phyloP scores from a whole-genome alignment of 2,888 invertebrate genomes.

The Megastigmus dorsalis region DNA sequence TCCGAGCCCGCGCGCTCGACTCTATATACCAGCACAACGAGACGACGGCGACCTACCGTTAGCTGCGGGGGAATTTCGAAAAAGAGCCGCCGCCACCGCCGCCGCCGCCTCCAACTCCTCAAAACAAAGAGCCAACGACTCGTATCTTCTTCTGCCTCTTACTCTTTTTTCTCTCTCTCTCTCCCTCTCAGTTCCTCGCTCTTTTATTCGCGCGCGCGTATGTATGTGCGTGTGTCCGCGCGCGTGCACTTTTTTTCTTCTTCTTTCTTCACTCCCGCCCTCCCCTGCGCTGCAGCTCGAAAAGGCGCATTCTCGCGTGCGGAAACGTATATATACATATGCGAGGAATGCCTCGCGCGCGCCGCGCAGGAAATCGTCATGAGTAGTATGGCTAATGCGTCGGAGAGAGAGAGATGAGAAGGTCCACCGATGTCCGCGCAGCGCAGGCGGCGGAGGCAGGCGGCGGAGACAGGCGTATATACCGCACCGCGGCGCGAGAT shows the following conservation, averaged over 20 bases:
- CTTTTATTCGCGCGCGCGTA: neutral
- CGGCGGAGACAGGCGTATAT: neutral
- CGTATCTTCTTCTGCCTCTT: neutral
- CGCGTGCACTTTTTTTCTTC: neutral
- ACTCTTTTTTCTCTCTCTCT: no score
- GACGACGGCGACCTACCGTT: constrained; percentile 23
- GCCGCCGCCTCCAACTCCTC: neutral
- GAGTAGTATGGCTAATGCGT: no score
- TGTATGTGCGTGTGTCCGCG: neutral
- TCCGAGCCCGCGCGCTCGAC: neutral
- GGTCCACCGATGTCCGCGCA: no score
- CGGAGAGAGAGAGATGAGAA: neutral
- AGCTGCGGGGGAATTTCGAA: constrained; percentile 35
- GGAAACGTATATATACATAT: constrained; percentile 19
- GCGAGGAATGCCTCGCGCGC: constrained; percentile 3
- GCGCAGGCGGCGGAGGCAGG: neutral
- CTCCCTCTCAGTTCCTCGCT: neutral
- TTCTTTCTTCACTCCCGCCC: neutral
- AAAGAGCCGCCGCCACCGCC: neutral
- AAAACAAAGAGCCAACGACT: constrained; percentile 37
- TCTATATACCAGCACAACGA: no score
- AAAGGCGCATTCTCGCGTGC: constrained; percentile 14
- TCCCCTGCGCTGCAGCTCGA: no score
- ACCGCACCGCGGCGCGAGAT: no score
- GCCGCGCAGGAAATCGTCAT: neutral